Evolutionary conservation across 92 coral and sea anemone species (phyloP).

Genomic region (Plumapathes pennacea): DNA sequence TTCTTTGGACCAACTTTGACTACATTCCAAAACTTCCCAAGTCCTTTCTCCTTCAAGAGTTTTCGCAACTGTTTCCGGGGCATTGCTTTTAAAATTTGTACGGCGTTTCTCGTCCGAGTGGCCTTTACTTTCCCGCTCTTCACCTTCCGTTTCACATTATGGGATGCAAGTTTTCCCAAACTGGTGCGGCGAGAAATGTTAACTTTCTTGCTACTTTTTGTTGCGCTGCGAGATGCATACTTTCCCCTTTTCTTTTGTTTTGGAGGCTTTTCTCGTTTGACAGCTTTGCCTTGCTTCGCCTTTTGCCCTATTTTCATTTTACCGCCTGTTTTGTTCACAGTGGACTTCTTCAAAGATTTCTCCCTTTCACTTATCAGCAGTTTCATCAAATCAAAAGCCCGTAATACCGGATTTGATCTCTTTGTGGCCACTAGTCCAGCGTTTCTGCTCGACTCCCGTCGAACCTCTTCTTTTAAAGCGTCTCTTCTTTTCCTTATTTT

Average conservation of each 20-base stretch:
- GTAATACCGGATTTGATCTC: too few species aligned
- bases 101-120: neutral
- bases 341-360: constrained; percentile 2
- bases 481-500: neutral
- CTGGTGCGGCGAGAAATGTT: neutral
- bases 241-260: neutral
- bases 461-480: too few species aligned
- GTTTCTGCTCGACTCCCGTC: constrained; percentile 9
- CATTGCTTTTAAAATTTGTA: neutral
- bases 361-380: constrained; percentile 41
- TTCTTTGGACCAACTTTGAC: too few species aligned
- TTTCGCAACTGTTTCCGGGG: neutral
- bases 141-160: neutral
- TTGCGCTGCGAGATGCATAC: neutral
- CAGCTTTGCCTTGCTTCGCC: neutral
- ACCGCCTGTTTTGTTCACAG: neutral
- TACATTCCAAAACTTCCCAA: neutral
- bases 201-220: constrained; percentile 1
- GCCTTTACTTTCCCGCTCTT: neutral
- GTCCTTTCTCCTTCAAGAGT: neutral
- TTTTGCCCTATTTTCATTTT: neutral
- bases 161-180: neutral
- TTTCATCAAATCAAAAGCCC: too few species aligned
- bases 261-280: constrained; percentile 3
- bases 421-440: constrained; percentile 39